Evolutionary conservation across 2,888 invertebrate species (phyloP), one percentile per base, ranked within the genome.

Genomic region (Yponomeuta sedellus): DNA sequence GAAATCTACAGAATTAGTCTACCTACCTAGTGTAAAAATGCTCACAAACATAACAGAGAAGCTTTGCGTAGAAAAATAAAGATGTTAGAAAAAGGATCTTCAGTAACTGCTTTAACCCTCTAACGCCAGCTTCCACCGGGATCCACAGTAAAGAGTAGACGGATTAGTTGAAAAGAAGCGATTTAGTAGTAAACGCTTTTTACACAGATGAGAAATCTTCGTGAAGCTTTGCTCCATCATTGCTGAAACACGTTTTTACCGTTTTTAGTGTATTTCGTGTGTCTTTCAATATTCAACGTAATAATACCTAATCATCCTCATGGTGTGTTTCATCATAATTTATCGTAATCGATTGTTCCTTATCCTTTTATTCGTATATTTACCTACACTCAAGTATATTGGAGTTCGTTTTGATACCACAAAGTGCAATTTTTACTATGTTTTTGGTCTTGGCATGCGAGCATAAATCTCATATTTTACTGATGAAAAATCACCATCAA

Each of bases 61-160:
- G 88, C 86, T 88, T 88, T 83, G 82, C 82, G 81, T 88, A 88
- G 85, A 78, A 74, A 76, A 75, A 73, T 68, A 58, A 8, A 65
- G 74, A 62, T 71, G 69, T 77, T 81, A 84, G 81, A 77, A 3
- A 52, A 76, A 77, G 83, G 77, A 81, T 74, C 74, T 74, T 73
- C 84, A 85, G 84, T 71, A 40, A 64, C 28, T 70, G 81, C 82
- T 83, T 78, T 87, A 25, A 64, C 75, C 84, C 83, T 80, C 74
- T 71, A 74, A 70, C 73, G 76, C 76, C 77, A 80, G 82, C 82
- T 82, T 72, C 74, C 77, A 78, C 67, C 67, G 67, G 71, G 74
- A 73, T 76, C 78, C 77, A 75, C 75, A 74, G 72, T 77, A 75
- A 76, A 75, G 75, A 75, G 76, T 78, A 76, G 79, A 80, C 78